A percentile compares a stretch with the other conserved stretches of the same genome.
Evolutionary conservation across 2,797 vertebrate species (phyloP).

Genomic region (Lithobates pipiens): DNA sequence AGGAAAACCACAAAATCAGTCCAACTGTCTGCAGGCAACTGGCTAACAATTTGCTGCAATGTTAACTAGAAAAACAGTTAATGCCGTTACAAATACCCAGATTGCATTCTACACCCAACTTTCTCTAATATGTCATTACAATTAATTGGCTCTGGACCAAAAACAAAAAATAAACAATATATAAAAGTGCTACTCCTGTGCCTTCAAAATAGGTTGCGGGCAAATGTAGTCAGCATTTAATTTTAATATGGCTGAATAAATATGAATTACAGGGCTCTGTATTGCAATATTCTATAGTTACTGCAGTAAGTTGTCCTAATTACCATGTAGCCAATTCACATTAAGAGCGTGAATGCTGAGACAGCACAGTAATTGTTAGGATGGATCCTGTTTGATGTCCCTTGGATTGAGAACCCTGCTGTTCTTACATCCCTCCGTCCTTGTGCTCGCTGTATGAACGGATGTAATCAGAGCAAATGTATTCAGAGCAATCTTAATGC

Average conservation of each 20-base stretch:
- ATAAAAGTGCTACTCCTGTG: constrained; percentile 20
- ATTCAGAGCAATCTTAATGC: constrained; percentile 47
- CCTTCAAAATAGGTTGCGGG: constrained; percentile 39
- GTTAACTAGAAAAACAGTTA: neutral
- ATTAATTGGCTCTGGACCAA: constrained; percentile 25
- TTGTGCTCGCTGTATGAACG: constrained; percentile 43
- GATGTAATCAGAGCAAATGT: constrained; percentile 56
- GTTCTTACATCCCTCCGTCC: constrained; percentile 50
- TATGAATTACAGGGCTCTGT: constrained; percentile 50
- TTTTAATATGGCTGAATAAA: constrained; percentile 55
- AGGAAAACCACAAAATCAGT: no score
- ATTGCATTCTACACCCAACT: constrained; percentile 18
- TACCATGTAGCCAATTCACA: constrained; percentile 56
- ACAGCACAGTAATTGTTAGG: constrained; percentile 55
- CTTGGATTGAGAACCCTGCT: constrained; percentile 50
- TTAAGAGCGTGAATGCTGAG: constrained; percentile 49
- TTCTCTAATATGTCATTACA: constrained; percentile 27
- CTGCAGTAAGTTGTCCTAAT: constrained; percentile 57
- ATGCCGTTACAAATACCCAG: neutral
- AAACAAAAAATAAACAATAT: neutral
- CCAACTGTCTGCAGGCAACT: neutral
- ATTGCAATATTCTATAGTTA: constrained; percentile 48
- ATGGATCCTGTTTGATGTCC: constrained; percentile 58
- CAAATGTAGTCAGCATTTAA: constrained; percentile 49
- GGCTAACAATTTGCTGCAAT: neutral